These are phyloP conservation scores for Caenorhabditis sp. DNA, from an alignment of 2,888 invertebrate genomes.

Conservation along the genomic window DNA sequence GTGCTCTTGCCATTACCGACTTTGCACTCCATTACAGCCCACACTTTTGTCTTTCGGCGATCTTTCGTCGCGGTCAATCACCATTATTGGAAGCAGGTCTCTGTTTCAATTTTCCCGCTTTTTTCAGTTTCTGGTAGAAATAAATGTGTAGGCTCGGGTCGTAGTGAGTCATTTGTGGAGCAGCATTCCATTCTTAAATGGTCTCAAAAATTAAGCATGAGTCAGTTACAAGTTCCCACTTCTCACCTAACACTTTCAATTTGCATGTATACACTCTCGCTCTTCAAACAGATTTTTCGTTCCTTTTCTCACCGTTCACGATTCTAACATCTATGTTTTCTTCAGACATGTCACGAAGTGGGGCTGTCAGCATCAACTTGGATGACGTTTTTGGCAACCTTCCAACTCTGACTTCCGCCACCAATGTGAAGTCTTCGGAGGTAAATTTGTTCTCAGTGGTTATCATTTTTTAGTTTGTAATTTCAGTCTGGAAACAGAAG, in stretches of 20 bases:
- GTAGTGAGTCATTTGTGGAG: constrained; percentile 31
- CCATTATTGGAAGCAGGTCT: constrained; percentile 17
- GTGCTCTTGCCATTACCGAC: constrained; percentile 39
- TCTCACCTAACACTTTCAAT: constrained; percentile 6
- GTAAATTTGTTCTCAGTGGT: background rate
- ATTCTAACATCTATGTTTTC: background rate
- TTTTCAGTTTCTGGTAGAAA: constrained; percentile 15
- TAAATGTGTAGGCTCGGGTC: background rate
- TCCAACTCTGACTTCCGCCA: constrained; percentile 41
- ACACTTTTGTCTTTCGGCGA: constrained; percentile 44
- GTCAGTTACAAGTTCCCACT: constrained; percentile 15
- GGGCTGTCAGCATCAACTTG: constrained; percentile 68
- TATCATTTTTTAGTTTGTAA: background rate
- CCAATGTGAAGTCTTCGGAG: constrained; percentile 44
- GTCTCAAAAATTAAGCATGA: constrained; percentile 44
- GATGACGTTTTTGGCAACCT: constrained; percentile 69
- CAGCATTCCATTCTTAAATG: constrained; percentile 24
- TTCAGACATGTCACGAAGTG: constrained; percentile 62
- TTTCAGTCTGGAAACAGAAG: constrained; percentile 51
- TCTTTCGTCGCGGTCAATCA: constrained; percentile 61
- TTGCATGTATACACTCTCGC: no score
- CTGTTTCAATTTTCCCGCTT: background rate
- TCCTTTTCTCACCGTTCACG: constrained; percentile 10
- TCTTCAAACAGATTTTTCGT: background rate
- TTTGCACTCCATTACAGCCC: constrained; percentile 52